These are phyloP conservation scores for Sciaenops ocellatus DNA, from an alignment of 2,797 vertebrate species.

Conservation along the genomic window DNA sequence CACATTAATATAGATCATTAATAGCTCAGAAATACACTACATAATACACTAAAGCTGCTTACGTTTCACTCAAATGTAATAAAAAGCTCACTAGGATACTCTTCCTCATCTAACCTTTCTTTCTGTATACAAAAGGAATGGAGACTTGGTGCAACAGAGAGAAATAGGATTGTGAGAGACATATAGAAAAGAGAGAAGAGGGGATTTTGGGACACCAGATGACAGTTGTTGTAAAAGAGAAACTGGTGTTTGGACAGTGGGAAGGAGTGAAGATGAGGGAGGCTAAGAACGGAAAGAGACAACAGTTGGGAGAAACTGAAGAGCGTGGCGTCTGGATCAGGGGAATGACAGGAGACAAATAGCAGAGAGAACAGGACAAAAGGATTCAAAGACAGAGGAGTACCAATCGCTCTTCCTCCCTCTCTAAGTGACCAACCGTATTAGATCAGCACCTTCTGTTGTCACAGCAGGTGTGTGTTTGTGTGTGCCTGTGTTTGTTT, in stretches of 20 bases:
- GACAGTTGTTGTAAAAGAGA: conserved; percentile 35
- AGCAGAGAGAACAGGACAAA: conserved; percentile 71
- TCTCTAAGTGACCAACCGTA: conserved; percentile 84
- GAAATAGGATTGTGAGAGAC: conserved; percentile 20
- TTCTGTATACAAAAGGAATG: conserved; percentile 1
- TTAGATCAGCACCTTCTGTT: conserved; percentile 88
- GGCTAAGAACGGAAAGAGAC: conserved; percentile 34
- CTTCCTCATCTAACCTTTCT: not conserved
- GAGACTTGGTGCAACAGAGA: not conserved
- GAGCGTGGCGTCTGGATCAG: conserved; percentile 39
- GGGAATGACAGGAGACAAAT: conserved; percentile 72
- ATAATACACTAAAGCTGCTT: not conserved
- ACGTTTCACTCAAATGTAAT: not conserved
- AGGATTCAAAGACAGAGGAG: conserved; percentile 72
- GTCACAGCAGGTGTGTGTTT: conserved; percentile 76
- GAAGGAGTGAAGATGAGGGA: conserved; percentile 32
- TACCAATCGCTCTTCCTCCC: conserved; percentile 81
- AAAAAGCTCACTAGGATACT: not conserved
- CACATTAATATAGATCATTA: not conserved
- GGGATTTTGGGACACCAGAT: conserved; percentile 11
- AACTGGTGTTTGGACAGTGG: conserved; percentile 31
- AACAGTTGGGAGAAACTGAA: conserved; percentile 46
- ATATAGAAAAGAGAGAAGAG: not conserved
- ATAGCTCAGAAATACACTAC: not conserved
- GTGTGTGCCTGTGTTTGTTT: conserved; percentile 66